Evolutionary conservation across 1,140 invertebrate genomes (phyloP).

Genomic region (Leguminivora glycinivorella): DNA sequence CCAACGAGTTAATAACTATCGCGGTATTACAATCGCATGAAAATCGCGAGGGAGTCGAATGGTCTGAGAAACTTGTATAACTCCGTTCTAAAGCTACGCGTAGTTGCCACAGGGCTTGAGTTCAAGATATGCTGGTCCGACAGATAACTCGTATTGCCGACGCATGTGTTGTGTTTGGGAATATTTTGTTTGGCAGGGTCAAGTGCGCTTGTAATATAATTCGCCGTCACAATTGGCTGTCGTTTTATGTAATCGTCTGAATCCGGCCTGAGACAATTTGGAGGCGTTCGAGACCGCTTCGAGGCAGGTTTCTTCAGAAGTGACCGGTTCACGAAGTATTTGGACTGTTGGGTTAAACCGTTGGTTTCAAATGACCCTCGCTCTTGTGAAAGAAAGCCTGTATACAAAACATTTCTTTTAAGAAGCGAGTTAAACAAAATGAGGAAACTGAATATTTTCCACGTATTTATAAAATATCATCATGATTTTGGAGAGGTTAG

Average conservation of each 20-base stretch:
- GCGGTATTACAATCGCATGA: background rate
- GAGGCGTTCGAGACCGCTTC: background rate
- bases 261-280: conserved; percentile 5
- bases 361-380: background rate
- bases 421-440: too few species aligned
- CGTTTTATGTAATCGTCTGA: conserved; percentile 33
- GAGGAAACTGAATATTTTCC: too few species aligned
- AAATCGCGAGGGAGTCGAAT: background rate
- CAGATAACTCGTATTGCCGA: background rate
- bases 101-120: background rate
- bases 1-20: conserved; percentile 2
- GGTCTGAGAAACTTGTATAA: background rate
- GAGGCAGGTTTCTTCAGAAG: background rate
- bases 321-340: background rate
- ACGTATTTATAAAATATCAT: too few species aligned
- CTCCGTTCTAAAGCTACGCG: background rate
- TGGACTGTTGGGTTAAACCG: background rate
- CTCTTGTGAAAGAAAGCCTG: too few species aligned
- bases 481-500: too few species aligned
- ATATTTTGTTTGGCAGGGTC: conserved; percentile 47
- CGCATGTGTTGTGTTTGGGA: background rate
- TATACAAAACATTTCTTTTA: too few species aligned
- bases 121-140: background rate
- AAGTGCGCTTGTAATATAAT: conserved; percentile 62
- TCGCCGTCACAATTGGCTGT: conserved; percentile 46